Conservation (phyloP, 2,888 invertebrate genomes). For the Selenia dentaria region DNA sequence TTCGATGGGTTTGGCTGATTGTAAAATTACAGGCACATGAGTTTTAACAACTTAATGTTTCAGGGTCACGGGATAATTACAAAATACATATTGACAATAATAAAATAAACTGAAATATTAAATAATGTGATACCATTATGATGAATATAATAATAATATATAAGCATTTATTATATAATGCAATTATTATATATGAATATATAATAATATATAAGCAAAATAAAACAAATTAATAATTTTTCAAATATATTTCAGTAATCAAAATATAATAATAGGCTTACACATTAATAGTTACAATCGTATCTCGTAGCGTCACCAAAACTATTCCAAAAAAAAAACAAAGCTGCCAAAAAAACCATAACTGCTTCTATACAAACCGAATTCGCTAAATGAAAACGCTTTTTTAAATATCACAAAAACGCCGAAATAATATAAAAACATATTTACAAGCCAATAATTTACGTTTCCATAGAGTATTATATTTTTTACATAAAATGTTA, state of each 20-base stretch:
- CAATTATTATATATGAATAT: too few relatives aligned
- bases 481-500: slow-evolving; percentile 65
- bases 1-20: too few relatives aligned
- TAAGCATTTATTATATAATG: too few relatives aligned
- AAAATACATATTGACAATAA: too few relatives aligned
- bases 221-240: slow-evolving; percentile 53
- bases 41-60: too few relatives aligned
- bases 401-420: slow-evolving; percentile 33
- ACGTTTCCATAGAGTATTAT: slow-evolving; percentile 65
- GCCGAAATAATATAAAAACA: slow-evolving; percentile 32
- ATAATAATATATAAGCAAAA: slow-evolving; percentile 7
- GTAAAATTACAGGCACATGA: too few relatives aligned
- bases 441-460: slow-evolving; percentile 64
- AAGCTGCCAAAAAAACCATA: slow-evolving; percentile 20
- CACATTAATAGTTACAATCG: slow-evolving; percentile 81
- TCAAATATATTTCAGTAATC: slow-evolving; percentile 85
- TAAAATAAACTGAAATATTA: too few relatives aligned
- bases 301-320: slow-evolving; percentile 67
- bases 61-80: too few relatives aligned
- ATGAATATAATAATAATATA: too few relatives aligned
- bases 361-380: slow-evolving; percentile 38
- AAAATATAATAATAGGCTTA: slow-evolving; percentile 85
- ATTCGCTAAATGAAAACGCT: slow-evolving; percentile 36
- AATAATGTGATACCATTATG: too few relatives aligned
- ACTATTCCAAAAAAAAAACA: slow-evolving; percentile 24